These are phyloP conservation scores for Eriosoma lanigerum DNA, from an alignment of 1,140 invertebrate genomes.

Conservation along the genomic window DNA sequence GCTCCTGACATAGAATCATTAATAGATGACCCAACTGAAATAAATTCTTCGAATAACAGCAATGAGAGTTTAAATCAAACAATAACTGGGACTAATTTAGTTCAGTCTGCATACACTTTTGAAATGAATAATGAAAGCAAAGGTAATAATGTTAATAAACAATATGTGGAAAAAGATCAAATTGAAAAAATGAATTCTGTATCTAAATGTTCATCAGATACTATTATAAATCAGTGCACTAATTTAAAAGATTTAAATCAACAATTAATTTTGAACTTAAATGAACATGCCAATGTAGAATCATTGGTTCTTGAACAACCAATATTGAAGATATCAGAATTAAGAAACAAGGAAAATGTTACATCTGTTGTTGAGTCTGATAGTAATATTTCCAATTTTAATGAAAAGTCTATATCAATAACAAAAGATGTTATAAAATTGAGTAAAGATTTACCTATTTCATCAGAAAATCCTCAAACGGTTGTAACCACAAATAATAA, in stretches of 20 bases:
- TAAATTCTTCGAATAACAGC: background rate
- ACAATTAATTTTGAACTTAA: background rate
- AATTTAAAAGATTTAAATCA: background rate
- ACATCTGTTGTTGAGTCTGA: background rate
- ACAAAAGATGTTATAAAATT: background rate
- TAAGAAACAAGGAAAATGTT: background rate
- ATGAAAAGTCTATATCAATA: background rate
- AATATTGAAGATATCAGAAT: background rate
- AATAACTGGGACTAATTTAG: constrained; percentile 12
- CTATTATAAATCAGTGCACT: background rate
- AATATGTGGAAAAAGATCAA: background rate
- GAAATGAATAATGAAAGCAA: background rate
- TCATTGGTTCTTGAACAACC: constrained; percentile 4
- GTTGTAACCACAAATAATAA: background rate
- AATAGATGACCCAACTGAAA: background rate
- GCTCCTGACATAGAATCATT: constrained; percentile 3
- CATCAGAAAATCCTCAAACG: background rate
- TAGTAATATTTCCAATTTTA: constrained; percentile 6
- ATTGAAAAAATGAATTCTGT: background rate
- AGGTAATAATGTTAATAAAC: background rate
- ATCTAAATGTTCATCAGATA: background rate
- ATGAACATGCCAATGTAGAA: constrained; percentile 3
- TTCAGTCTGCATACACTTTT: background rate
- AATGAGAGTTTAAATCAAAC: background rate
- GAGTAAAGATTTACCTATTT: background rate